Evolutionary conservation across 2,888 invertebrate species (phyloP).

Genomic region (Trypoxylon attenuatum): DNA sequence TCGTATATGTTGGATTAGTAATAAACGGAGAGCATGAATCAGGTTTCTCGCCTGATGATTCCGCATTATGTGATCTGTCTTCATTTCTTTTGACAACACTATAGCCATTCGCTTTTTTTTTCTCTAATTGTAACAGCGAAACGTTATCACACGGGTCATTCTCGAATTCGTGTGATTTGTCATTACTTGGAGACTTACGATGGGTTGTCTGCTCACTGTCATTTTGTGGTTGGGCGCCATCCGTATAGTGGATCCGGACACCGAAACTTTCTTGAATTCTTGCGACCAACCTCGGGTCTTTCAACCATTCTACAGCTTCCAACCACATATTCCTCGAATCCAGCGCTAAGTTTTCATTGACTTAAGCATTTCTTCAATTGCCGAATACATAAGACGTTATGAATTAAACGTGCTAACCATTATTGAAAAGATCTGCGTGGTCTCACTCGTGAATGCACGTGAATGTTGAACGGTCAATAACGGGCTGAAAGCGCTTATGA

Average conservation of each 20-base stretch:
- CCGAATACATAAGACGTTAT: not conserved
- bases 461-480: not conserved
- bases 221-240: not conserved
- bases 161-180: too few relatives aligned
- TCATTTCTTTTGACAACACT: conserved; percentile 8
- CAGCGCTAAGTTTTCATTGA: conserved; percentile 13
- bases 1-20: conserved; percentile 75
- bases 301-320: conserved; percentile 79
- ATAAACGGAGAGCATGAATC: conserved; percentile 36
- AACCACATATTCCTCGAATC: conserved; percentile 52
- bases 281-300: conserved; percentile 85
- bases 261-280: conserved; percentile 88
- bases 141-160: not conserved
- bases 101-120: conserved; percentile 37
- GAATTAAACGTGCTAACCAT: not conserved
- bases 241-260: conserved; percentile 75
- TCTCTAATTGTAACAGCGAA: conserved; percentile 2
- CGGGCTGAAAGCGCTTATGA: not conserved
- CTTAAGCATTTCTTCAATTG: conserved; percentile 6
- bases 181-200: not conserved
- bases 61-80: conserved; percentile 47
- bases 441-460: not conserved
- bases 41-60: conserved; percentile 2
- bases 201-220: not conserved
- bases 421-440: not conserved